Evolutionary conservation across 2,888 invertebrate species (phyloP), one percentile per base, ranked within the genome.

Genomic region (Meteorus cinctellus): DNA sequence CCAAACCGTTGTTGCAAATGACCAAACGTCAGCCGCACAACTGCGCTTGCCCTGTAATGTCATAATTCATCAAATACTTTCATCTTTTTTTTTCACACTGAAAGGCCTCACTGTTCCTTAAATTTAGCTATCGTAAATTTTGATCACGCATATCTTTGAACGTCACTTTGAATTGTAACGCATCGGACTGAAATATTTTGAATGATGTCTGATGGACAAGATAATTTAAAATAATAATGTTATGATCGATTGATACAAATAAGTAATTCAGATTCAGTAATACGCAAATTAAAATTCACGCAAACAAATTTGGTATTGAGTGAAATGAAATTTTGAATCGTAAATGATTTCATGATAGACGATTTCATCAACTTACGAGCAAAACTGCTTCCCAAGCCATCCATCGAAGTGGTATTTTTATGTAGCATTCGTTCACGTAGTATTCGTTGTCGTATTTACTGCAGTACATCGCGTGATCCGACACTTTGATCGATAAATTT

Each of bases 321-420:
- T 45, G 8, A 41, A 55, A 31, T 34, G 24, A 45, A 36, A n/a
- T 0, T 4, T 6, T 6, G 41, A 19, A 19, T 6, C 4, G 34
- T 10, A 19, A 8, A 12, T 45, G 14, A 24, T 36, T 24, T 2
- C 55, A 51, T 24, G 14, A 6, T 48, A 48, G 24, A 48, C 16
- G n/a, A 69, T 69, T 41, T 19, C 14, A 24, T 48, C 12, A 55
- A 89, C 91, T 91, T 90, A 96, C 96, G 92, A 95, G 90, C 66
- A 97, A 91, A 36, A 97, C 91, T 82, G 95, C 95, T 88, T 97
- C 97, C 96, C 97, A 97, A 2, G 97, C 94, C 97, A 97, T 97
- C 97, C 97, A 97, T 76, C 98, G 92, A 74, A 98, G 93, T 0
- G 97, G 97, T 77, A 97, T 91, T 79, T 95, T 93, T 3, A 94